Percentiles rank a stretch among this genome's conserved stretches.
Evolutionary conservation across 30 jellyfish, hydroid and myxozoan species (phyloP).

Genomic region (Catostylus mosaicus): DNA sequence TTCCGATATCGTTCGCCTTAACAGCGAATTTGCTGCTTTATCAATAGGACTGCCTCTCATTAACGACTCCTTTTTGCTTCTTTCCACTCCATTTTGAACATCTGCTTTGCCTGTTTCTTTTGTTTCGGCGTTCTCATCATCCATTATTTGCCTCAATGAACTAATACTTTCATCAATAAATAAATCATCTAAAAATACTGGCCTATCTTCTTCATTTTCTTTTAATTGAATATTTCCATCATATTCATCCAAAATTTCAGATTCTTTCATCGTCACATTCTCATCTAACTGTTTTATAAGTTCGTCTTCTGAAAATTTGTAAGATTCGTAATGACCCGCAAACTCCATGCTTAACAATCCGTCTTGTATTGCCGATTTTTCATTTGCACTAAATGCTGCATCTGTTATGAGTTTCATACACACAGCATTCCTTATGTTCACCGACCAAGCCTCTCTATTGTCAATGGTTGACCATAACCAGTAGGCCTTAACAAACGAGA

Average conservation of each 20-base stretch:
- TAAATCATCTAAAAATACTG: constrained; percentile 30
- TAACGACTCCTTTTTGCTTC: not conserved
- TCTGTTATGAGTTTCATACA: not conserved
- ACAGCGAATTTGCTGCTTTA: constrained; percentile 54
- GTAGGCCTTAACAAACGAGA: constrained; percentile 60
- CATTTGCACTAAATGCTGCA: constrained; percentile 9
- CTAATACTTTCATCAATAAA: constrained; percentile 30
- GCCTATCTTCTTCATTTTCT: constrained; percentile 53
- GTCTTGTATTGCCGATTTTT: not conserved
- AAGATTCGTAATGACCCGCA: constrained; percentile 3
- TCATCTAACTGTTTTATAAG: constrained; percentile 28
- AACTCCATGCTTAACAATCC: constrained; percentile 16
- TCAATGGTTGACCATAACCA: constrained; percentile 59
- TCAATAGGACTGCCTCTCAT: constrained; percentile 6
- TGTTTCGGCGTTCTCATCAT: constrained; percentile 11
- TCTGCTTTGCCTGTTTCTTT: constrained; percentile 20
- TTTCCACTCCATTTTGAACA: constrained; percentile 7
- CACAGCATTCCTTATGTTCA: constrained; percentile 22
- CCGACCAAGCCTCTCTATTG: constrained; percentile 44
- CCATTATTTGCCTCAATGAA: not conserved
- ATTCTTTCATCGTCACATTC: constrained; percentile 30
- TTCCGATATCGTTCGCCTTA: constrained; percentile 77
- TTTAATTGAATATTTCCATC: constrained; percentile 1
- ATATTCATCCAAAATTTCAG: constrained; percentile 58
- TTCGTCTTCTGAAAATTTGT: constrained; percentile 33